Evolutionary conservation across 2,888 invertebrate genomes (phyloP).

Genomic region (Lampropteryx suffumata): DNA sequence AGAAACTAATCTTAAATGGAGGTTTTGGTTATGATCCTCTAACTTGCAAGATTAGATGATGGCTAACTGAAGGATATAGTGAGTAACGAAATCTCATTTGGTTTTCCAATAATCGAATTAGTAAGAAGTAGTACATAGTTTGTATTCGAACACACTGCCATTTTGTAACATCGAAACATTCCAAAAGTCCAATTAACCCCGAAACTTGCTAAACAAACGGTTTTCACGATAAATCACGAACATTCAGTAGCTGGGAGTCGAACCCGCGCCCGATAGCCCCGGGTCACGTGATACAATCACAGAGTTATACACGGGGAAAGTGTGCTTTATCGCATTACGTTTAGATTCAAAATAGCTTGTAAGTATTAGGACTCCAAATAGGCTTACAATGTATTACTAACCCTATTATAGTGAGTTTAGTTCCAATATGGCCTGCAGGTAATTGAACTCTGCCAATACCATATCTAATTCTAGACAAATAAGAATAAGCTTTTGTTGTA

Average conservation of each 20-base stretch:
- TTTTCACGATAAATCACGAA: constrained; percentile 70
- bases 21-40: too few relatives aligned
- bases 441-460: not conserved
- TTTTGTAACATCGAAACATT: constrained; percentile 10
- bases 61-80: too few relatives aligned
- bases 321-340: not conserved
- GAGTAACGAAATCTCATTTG: too few relatives aligned
- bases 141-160: not conserved
- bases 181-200: constrained; percentile 63
- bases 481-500: not conserved
- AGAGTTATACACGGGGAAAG: constrained; percentile 2
- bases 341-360: constrained; percentile 1
- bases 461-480: not conserved
- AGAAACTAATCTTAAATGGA: too few relatives aligned
- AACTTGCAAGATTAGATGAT: too few relatives aligned
- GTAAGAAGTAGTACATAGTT: not conserved
- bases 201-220: constrained; percentile 51
- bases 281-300: constrained; percentile 72
- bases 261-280: constrained; percentile 72
- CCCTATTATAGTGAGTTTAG: not conserved
- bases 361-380: too few relatives aligned
- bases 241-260: constrained; percentile 64
- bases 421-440: not conserved
- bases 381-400: too few relatives aligned
- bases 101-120: too few relatives aligned